These are phyloP conservation scores for Intellagama lesueurii DNA, from an alignment of 2,797 vertebrate genomes.

Conservation along the genomic window DNA sequence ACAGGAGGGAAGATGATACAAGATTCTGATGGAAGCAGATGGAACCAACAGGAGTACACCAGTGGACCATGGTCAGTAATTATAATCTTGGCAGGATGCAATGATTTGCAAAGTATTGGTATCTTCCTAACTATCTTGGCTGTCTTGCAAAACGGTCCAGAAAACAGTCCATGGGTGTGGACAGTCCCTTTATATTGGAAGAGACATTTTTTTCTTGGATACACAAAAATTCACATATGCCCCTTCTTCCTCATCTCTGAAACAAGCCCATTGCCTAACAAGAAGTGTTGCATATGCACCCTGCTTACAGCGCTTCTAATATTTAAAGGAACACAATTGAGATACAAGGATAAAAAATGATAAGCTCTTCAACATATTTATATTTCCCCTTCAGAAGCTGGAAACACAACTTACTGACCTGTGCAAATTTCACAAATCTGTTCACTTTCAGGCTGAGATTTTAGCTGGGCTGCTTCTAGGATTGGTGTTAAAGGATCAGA, in stretches of 20 bases:
- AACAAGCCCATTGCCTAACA: not conserved
- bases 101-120: constrained; percentile 38
- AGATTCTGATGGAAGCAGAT: no score
- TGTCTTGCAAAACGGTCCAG: not conserved
- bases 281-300: not conserved
- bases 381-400: not conserved
- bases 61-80: no score
- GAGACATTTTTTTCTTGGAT: not conserved
- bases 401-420: not conserved
- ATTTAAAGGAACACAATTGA: not conserved
- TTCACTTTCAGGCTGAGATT: not conserved
- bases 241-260: not conserved
- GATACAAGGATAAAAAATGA: not conserved
- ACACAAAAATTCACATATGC: not conserved
- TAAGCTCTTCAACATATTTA: not conserved
- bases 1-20: no score
- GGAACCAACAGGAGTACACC: no score
- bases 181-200: not conserved
- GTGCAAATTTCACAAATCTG: not conserved
- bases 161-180: not conserved
- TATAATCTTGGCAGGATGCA: not conserved
- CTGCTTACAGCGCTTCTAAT: not conserved
- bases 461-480: not conserved
- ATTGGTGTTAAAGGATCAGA: not conserved
- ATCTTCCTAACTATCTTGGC: not conserved